Conservation (phyloP, 1,140 invertebrate species). For the Streblospio benedicti region DNA sequence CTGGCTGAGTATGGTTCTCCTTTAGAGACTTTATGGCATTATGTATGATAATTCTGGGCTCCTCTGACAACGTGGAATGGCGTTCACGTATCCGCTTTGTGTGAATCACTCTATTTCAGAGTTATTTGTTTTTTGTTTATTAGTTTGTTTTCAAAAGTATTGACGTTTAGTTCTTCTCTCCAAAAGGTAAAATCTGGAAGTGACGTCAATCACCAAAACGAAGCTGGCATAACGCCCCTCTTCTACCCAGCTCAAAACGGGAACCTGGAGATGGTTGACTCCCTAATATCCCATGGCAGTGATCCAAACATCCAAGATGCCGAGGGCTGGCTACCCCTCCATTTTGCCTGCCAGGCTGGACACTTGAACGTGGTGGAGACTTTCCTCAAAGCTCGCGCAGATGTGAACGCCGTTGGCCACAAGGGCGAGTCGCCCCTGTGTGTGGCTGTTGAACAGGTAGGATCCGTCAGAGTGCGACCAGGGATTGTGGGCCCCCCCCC, state of each 20-base stretch:
- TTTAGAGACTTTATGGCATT: too few species aligned
- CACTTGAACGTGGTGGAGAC: neutral
- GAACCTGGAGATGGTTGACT: neutral
- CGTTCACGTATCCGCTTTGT: too few species aligned
- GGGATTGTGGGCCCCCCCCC: neutral
- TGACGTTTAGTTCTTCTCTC: too few species aligned
- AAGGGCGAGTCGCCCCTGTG: neutral
- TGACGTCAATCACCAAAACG: slow-evolving; percentile 3
- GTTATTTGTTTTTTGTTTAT: too few species aligned
- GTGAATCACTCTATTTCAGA: too few species aligned
- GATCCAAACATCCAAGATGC: neutral
- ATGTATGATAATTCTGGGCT: too few species aligned
- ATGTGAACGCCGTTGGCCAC: neutral
- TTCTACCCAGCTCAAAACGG: neutral
- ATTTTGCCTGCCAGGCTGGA: neutral
- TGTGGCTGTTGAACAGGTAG: neutral
- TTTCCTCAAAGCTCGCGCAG: neutral
- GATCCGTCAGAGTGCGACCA: neutral
- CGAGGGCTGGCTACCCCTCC: neutral
- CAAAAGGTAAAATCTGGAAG: too few species aligned
- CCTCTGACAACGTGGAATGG: too few species aligned
- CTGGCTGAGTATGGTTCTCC: too few species aligned
- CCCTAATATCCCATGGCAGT: neutral
- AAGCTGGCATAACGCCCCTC: neutral
- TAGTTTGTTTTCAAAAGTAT: too few species aligned